phyloP scores from a whole-genome alignment of 2,113 vertebrate species.

The Elaphurus davidianus region DNA sequence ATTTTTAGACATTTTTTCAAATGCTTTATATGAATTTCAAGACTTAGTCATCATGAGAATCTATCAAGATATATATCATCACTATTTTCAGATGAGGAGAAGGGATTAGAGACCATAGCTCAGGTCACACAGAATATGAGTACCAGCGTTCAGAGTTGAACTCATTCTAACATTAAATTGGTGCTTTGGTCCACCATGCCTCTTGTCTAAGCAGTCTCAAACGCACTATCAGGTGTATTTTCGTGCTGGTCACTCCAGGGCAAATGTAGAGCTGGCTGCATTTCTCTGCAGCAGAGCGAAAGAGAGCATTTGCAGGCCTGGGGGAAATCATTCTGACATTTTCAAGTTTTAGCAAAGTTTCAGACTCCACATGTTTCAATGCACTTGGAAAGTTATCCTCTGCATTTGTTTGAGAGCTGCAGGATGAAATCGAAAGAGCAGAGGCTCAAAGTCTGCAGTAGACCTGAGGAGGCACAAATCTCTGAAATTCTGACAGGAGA shows the following conservation, averaged over 20 bases:
- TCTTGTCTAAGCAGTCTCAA: background rate
- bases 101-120: background rate
- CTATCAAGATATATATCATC: background rate
- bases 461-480: background rate
- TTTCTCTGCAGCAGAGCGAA: background rate
- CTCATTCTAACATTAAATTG: background rate
- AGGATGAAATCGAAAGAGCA: background rate
- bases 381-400: background rate
- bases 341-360: constrained; percentile 1
- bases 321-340: constrained; percentile 30
- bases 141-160: background rate
- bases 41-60: background rate
- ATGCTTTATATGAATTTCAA: background rate
- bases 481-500: background rate
- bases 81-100: background rate
- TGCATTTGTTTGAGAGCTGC: background rate
- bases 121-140: background rate
- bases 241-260: background rate
- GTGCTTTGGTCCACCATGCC: background rate
- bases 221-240: background rate
- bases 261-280: background rate
- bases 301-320: background rate
- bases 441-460: background rate
- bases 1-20: background rate
- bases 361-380: background rate